Conservation (phyloP, 30 jellyfish, hydroid and myxozoan genomes). For the Rhopilema esculentum region DNA sequence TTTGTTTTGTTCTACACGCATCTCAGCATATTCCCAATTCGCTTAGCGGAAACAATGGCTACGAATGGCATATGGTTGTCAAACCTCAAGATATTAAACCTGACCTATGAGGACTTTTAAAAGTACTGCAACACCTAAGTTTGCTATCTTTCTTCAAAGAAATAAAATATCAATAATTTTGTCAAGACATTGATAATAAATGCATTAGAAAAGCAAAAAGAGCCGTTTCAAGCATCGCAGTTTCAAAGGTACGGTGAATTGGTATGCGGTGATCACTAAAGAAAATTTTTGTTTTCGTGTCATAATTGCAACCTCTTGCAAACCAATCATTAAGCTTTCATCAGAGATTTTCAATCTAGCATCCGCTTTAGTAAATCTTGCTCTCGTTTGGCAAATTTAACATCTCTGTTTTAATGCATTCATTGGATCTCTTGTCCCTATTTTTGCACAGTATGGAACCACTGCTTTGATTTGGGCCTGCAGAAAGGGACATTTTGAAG, state of each 20-base stretch:
- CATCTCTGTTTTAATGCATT: neutral
- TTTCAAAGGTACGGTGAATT: neutral
- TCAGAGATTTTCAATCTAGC: neutral
- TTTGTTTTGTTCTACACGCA: neutral
- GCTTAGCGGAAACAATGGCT: neutral
- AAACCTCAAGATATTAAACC: no score
- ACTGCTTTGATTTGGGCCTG: constrained; percentile 99
- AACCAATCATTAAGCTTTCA: no score
- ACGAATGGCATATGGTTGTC: neutral
- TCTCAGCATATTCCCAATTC: neutral
- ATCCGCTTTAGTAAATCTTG: neutral
- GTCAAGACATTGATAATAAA: neutral
- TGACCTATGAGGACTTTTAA: no score
- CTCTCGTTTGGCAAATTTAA: neutral
- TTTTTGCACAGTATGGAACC: constrained; percentile 82
- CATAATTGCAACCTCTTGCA: neutral
- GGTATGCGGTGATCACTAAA: neutral
- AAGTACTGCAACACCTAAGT: neutral
- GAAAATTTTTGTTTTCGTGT: neutral
- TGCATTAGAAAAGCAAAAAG: neutral
- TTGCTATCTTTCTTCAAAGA: neutral
- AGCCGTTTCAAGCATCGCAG: neutral
- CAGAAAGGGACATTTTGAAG: constrained; percentile 93
- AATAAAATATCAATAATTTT: neutral
- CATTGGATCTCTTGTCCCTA: neutral